Percentiles rank a stretch among this genome's conserved stretches.
These are phyloP conservation scores for Myotis planiceps DNA, from an alignment of 2,797 vertebrate species.

Conservation along the genomic window DNA sequence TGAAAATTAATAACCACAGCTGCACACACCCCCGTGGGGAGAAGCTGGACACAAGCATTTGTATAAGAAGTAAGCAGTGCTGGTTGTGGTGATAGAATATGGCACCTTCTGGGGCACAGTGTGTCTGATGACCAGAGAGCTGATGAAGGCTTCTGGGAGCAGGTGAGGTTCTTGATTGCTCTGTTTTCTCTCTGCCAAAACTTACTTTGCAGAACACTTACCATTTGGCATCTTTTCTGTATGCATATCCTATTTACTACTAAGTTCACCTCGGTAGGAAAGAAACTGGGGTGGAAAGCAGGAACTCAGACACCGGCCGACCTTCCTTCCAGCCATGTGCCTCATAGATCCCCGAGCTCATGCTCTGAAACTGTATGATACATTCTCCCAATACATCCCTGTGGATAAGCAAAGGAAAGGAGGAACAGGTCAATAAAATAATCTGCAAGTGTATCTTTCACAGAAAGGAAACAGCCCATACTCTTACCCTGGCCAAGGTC, in stretches of 20 bases:
- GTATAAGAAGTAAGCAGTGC: fast-evolving
- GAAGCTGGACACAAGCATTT: fast-evolving
- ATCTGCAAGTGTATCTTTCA: fast-evolving
- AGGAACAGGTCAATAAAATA: fast-evolving
- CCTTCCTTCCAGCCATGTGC: no score
- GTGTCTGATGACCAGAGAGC: neutral
- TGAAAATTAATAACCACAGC: fast-evolving
- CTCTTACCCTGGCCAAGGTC: neutral
- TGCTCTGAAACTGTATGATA: fast-evolving
- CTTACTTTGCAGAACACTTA: fast-evolving
- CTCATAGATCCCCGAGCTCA: fast-evolving
- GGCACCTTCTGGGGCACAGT: fast-evolving
- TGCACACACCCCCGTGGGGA: fast-evolving
- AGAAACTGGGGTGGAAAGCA: fast-evolving
- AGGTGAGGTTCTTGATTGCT: fast-evolving
- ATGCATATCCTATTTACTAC: fast-evolving
- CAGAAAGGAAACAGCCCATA: neutral
- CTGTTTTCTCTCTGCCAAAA: neutral
- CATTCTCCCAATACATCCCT: fast-evolving
- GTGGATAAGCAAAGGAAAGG: neutral
- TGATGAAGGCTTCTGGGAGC: neutral
- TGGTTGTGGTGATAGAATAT: fast-evolving
- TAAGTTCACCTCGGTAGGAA: fast-evolving
- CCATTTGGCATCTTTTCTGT: fast-evolving
- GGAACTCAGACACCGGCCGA: fast-evolving